These are phyloP conservation scores for Archocentrus centrarchus DNA, from an alignment of 2,113 vertebrate genomes.

Conservation along the genomic window DNA sequence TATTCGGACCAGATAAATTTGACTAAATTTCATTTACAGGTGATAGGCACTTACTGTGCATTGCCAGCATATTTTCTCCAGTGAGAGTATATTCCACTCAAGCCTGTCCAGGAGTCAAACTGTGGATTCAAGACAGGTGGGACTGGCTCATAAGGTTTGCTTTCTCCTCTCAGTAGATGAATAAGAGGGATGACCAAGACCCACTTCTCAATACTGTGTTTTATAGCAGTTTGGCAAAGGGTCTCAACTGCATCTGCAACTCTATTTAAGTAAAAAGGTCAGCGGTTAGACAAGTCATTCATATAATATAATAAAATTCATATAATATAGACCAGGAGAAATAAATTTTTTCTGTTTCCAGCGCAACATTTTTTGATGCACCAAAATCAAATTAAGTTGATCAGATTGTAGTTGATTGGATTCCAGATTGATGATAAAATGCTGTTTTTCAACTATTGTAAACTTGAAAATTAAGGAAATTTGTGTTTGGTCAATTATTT, in stretches of 20 bases:
- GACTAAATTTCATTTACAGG: background rate
- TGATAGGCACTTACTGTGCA: background rate
- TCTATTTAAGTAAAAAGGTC: fast-evolving
- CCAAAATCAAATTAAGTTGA: background rate
- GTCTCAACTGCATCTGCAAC: background rate
- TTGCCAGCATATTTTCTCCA: background rate
- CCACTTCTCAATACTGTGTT: background rate
- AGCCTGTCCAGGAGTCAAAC: slow-evolving; percentile 61
- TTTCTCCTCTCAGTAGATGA: slow-evolving; percentile 52
- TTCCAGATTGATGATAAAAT: background rate
- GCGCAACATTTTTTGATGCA: background rate
- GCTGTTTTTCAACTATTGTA: fast-evolving
- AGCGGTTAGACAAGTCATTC: background rate
- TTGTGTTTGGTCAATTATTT: no score
- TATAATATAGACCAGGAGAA: fast-evolving
- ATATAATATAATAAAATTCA: background rate
- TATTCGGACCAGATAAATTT: background rate
- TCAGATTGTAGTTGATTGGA: background rate
- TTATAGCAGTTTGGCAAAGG: slow-evolving; percentile 22
- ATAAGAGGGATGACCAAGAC: slow-evolving; percentile 50
- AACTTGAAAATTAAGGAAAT: no score
- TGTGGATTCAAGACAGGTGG: slow-evolving; percentile 28
- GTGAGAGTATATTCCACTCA: slow-evolving; percentile 41
- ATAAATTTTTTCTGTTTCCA: background rate
- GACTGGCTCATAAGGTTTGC: slow-evolving; percentile 34